phyloP scores from a whole-genome alignment of 2,888 invertebrate genomes.

The Tetrapedia diversipes region DNA sequence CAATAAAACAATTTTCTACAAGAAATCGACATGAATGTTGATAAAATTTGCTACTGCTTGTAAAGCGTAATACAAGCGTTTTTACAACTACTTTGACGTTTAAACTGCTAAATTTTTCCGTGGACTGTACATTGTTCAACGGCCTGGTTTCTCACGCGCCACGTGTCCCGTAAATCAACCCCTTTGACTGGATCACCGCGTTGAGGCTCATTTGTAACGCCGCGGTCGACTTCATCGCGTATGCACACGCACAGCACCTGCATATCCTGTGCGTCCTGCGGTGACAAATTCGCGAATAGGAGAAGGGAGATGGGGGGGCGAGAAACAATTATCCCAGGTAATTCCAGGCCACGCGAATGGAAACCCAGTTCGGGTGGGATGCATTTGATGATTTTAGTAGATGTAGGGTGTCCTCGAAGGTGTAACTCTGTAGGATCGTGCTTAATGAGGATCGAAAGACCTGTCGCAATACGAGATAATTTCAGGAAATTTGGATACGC shows the following conservation, averaged over 20 bases:
- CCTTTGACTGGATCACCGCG: constrained; percentile 29
- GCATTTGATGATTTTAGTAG: background rate
- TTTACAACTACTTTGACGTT: too few relatives aligned
- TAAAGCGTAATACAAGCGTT: too few relatives aligned
- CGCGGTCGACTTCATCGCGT: constrained; percentile 42
- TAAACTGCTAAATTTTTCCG: too few relatives aligned
- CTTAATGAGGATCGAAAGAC: background rate
- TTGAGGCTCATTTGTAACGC: constrained; percentile 40
- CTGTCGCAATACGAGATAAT: background rate
- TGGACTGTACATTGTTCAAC: background rate
- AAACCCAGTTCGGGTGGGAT: background rate
- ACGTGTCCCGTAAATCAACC: constrained; percentile 56
- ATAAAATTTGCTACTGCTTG: too few relatives aligned
- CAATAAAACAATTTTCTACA: too few relatives aligned
- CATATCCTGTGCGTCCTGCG: background rate
- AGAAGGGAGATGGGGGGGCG: too few relatives aligned
- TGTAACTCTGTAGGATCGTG: background rate
- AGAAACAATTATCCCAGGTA: constrained; percentile 26
- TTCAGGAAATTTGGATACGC: too few relatives aligned
- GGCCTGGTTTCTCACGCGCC: constrained; percentile 5
- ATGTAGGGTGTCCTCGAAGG: background rate
- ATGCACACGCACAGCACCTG: constrained; percentile 1
- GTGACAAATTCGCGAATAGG: constrained; percentile 38
- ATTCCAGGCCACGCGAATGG: background rate
- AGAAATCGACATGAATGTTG: too few relatives aligned